These are phyloP conservation scores for Diachasmimorpha longicaudata DNA, from an alignment of 1,140 invertebrate genomes.

Conservation along the genomic window DNA sequence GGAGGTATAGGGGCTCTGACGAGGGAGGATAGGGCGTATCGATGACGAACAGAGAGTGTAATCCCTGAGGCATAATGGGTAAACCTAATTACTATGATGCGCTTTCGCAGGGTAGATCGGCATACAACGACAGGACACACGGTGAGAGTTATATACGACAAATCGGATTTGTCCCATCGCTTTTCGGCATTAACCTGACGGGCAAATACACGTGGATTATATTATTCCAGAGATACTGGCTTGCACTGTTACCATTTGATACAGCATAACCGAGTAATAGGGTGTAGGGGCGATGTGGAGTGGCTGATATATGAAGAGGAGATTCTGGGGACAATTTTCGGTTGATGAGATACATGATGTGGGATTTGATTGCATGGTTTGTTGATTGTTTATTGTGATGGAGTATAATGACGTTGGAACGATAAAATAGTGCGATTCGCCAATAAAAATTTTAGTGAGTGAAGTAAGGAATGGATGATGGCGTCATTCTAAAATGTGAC, in stretches of 20 bases:
- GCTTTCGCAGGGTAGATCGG: constrained; percentile 16
- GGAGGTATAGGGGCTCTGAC: neutral
- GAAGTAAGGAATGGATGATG: too few relatives aligned
- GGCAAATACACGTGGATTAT: constrained; percentile 35
- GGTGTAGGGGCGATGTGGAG: neutral
- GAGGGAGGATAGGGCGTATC: constrained; percentile 15
- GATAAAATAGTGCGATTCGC: too few relatives aligned
- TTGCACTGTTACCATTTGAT: constrained; percentile 14
- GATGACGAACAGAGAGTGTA: constrained; percentile 26
- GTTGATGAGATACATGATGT: neutral
- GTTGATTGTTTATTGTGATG: too few relatives aligned
- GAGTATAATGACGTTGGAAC: too few relatives aligned
- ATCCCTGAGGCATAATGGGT: constrained; percentile 26
- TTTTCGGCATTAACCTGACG: constrained; percentile 34
- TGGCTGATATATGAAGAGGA: neutral
- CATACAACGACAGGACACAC: constrained; percentile 13
- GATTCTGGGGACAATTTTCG: neutral
- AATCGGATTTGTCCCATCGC: constrained; percentile 37
- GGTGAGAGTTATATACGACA: constrained; percentile 7
- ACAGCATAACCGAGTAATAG: neutral
- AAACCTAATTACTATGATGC: constrained; percentile 30
- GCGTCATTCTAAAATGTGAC: too few relatives aligned
- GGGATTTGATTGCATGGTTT: neutral
- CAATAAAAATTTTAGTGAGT: too few relatives aligned
- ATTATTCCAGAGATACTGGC: constrained; percentile 23